Base-by-base conservation (phyloP, 2,888 invertebrate species). In the Sesia apiformis region DNA sequence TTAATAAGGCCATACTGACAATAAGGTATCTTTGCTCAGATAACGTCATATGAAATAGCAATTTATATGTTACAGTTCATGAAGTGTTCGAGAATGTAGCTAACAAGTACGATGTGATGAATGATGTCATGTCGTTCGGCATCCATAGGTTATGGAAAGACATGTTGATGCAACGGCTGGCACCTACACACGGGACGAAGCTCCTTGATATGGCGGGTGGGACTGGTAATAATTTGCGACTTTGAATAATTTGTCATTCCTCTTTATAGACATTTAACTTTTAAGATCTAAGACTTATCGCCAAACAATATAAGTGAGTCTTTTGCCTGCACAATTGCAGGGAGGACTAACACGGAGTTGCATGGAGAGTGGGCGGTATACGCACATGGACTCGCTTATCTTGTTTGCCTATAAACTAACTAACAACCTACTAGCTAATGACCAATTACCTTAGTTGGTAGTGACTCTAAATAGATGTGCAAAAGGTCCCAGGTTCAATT, bases 101-200 rank as follows among this genome's bases (percentile, higher is more conserved):
- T 0, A 90, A 93, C 55, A 95, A 94, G 23, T 99, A 99, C 79
- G 99, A 99, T 79, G 70, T 94, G 56, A 99, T 99, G 99, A 99
- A 99, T 76, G 99, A 99, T 91, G 94, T 93, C 1, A 98, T 99
- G 98, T 98, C 98, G 53, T 86, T 94, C 59, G 98, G 99, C 4
- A 92, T 99, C 57, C 99, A 99, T 82, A 90, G 99, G 51, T 62
- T 98, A 3, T 99, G 99, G 99, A 99, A 99, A 79, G 98, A 99
- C 76, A 92, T 94, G 54, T 97, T 99, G 69, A 93, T 99, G 59
- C 91, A 93, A 56, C 91, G 93, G 51, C 83, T 99, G 51, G 92
- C 93, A 3, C 96, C 98, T 0, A 92, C 92, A 3, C 92, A 91
- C 53, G 94, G 93, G 57, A 96, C 94, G 39, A 92, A 91, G 62